phyloP scores from a whole-genome alignment of 2,888 invertebrate species.

The Endomychus coccineus region DNA sequence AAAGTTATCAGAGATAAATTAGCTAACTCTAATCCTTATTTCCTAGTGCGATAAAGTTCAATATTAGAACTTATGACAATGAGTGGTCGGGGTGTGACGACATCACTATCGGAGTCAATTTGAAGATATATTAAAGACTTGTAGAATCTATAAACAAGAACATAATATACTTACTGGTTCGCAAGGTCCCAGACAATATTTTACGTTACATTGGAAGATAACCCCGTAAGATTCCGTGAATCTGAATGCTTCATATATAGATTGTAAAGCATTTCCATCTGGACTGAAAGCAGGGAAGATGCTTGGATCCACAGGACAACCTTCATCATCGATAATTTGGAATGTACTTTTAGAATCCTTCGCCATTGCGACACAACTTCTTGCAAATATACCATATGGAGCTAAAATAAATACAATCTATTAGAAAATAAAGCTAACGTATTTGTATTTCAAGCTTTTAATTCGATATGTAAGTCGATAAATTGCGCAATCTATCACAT shows the following conservation, averaged over 20 bases:
- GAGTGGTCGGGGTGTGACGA: no score
- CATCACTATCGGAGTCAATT: no score
- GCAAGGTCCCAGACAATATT: constrained; percentile 90
- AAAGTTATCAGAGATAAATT: no score
- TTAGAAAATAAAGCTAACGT: background rate
- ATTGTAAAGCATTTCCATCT: constrained; percentile 84
- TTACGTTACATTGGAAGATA: constrained; percentile 95
- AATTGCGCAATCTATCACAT: no score
- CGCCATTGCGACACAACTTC: constrained; percentile 94
- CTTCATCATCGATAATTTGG: constrained; percentile 93
- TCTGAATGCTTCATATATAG: constrained; percentile 89
- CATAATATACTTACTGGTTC: constrained; percentile 68
- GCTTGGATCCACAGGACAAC: constrained; percentile 87
- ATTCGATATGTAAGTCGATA: no score
- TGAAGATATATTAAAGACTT: no score
- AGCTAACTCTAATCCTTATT: no score
- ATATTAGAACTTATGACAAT: no score
- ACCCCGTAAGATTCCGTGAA: constrained; percentile 95
- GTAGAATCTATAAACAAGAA: no score
- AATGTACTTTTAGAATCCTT: constrained; percentile 94
- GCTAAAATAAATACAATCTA: constrained; percentile 64
- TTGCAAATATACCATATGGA: constrained; percentile 90
- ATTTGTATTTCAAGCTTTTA: constrained; percentile 1
- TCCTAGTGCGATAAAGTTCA: no score
- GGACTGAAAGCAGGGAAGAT: constrained; percentile 91